Percentiles rank a stretch among this genome's conserved stretches.
Conservation (phyloP, 35 echinoderm and acorn worm genomes). For the Chiridota heheva region DNA sequence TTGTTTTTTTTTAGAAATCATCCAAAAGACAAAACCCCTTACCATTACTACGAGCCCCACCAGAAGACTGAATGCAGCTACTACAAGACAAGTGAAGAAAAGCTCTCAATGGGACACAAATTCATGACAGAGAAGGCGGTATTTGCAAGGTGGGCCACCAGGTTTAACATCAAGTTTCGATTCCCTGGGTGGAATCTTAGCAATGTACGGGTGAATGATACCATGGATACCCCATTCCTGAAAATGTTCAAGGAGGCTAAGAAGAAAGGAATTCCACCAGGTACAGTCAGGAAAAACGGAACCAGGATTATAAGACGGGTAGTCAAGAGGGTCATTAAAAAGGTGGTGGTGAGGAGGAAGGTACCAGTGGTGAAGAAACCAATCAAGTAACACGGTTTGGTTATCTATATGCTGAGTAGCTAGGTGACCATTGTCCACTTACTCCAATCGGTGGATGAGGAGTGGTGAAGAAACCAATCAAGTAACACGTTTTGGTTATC, state of each 20-base stretch:
- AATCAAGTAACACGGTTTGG: not conserved
- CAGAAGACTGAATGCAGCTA: slow-evolving; percentile 61
- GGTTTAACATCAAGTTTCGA: slow-evolving; percentile 53
- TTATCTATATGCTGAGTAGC: too few species aligned
- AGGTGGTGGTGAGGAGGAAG: slow-evolving; percentile 46
- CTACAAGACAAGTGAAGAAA: slow-evolving; percentile 46
- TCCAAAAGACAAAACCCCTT: slow-evolving; percentile 61
- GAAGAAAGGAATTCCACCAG: slow-evolving; percentile 25
- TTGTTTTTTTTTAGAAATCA: slow-evolving; percentile 40
- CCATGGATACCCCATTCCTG: slow-evolving; percentile 65
- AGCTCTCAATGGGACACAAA: slow-evolving; percentile 47
- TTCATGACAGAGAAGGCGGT: slow-evolving; percentile 80
- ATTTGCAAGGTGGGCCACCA: slow-evolving; percentile 61
- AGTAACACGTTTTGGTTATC: too few species aligned
- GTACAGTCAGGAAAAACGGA: slow-evolving; percentile 3
- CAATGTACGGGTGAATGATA: slow-evolving; percentile 25
- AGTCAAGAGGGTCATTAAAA: slow-evolving; percentile 49
- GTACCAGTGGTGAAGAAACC: slow-evolving; percentile 37
- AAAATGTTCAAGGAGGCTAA: slow-evolving; percentile 57
- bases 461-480: not conserved
- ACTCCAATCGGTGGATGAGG: too few species aligned
- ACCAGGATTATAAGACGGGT: slow-evolving; percentile 20
- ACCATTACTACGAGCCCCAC: slow-evolving; percentile 73
- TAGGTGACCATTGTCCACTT: too few species aligned
- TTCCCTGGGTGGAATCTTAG: slow-evolving; percentile 61